phyloP scores from a whole-genome alignment of 2,113 vertebrate genomes.

The Morphnarchus princeps region DNA sequence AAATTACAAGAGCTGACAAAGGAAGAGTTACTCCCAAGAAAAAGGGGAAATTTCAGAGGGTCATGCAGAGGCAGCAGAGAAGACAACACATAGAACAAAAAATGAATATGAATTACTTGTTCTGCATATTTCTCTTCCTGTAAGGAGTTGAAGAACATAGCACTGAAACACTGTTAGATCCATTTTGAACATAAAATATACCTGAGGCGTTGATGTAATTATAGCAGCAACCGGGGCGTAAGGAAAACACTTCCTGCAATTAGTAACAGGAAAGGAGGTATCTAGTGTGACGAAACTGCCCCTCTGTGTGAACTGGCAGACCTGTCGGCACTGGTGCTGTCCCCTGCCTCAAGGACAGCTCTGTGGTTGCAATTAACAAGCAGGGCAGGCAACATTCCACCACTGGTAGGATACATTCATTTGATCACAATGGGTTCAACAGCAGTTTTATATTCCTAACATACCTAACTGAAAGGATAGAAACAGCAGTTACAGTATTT shows the following conservation, averaged over 20 bases:
- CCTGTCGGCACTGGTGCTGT: accelerated
- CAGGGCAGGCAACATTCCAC: neutral
- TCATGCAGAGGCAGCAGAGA: neutral
- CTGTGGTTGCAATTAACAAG: accelerated
- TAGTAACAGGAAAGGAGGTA: neutral
- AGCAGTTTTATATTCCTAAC: neutral
- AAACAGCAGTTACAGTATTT: neutral
- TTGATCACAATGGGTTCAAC: neutral
- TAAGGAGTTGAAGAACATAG: neutral
- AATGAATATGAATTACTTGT: accelerated
- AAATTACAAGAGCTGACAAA: neutral
- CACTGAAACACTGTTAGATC: neutral
- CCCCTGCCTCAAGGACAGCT: neutral
- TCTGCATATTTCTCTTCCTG: neutral
- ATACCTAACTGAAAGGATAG: neutral
- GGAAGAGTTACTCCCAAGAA: neutral
- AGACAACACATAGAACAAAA: accelerated
- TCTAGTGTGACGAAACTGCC: neutral
- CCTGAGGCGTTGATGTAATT: neutral
- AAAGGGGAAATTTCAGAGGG: neutral
- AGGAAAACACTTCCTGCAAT: neutral
- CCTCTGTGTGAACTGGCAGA: accelerated
- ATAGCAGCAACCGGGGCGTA: neutral
- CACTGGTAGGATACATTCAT: neutral
- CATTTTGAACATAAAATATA: neutral